Conservation (phyloP, 2,797 vertebrate species). For the Gambusia yucatana region DNA sequence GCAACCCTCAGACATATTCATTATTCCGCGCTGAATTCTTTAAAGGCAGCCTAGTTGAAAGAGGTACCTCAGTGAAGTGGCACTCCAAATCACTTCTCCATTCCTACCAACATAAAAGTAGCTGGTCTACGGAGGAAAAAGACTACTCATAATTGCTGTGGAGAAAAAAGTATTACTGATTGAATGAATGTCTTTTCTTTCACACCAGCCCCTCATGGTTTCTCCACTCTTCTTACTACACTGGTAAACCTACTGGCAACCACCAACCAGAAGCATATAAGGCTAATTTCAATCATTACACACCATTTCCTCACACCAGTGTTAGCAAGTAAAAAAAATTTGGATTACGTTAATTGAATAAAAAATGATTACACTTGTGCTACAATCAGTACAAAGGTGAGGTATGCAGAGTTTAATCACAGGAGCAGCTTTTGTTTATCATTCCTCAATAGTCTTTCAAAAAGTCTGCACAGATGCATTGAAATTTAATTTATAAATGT, state of each 20-base stretch:
- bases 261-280: constrained; percentile 32
- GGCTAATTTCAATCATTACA: constrained; percentile 17
- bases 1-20: constrained; percentile 51
- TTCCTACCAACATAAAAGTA: constrained; percentile 69
- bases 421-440: constrained; percentile 16
- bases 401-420: constrained; percentile 19
- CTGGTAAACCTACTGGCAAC: constrained; percentile 40
- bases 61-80: constrained; percentile 50
- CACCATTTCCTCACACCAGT: constrained; percentile 13
- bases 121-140: constrained; percentile 37
- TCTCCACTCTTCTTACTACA: constrained; percentile 33
- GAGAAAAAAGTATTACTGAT: constrained; percentile 57
- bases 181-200: constrained; percentile 57
- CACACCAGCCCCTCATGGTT: constrained; percentile 18
- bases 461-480: constrained; percentile 1
- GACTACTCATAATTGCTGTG: constrained; percentile 52
- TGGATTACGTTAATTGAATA: constrained; percentile 1
- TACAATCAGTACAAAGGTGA: background rate
- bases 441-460: background rate
- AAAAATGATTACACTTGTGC: constrained; percentile 1
- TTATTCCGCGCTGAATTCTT: constrained; percentile 55
- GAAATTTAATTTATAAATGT: constrained; percentile 1
- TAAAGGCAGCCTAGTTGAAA: constrained; percentile 60
- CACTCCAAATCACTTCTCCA: constrained; percentile 44
- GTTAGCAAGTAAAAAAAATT: constrained; percentile 10